Conservation (phyloP, 2,888 invertebrate genomes). For the Pecten maximus region DNA sequence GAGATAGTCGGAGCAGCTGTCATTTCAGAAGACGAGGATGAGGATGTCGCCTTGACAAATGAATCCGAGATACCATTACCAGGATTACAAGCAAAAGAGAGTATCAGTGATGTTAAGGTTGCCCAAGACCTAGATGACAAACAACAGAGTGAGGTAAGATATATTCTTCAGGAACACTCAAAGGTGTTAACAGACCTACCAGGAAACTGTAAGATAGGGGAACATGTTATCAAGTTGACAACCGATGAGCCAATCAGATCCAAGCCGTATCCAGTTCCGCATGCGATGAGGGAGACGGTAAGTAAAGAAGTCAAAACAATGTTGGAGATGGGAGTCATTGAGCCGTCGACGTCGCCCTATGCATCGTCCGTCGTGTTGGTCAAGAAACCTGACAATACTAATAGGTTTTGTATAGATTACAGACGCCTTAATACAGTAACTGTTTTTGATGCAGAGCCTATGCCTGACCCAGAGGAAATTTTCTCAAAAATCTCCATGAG, state of each 20-base stretch:
- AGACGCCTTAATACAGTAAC: conserved; percentile 59
- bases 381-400: conserved; percentile 57
- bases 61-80: too few relatives aligned
- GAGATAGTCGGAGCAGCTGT: too few relatives aligned
- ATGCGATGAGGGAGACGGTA: not conserved
- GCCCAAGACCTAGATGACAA: too few relatives aligned
- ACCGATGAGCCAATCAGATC: not conserved
- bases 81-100: too few relatives aligned
- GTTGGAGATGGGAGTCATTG: not conserved
- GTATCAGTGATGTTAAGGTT: too few relatives aligned
- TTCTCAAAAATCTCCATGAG: conserved; percentile 54
- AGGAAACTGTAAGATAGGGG: not conserved
- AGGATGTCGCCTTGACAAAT: too few relatives aligned
- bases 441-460: conserved; percentile 64
- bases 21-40: too few relatives aligned
- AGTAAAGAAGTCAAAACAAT: not conserved
- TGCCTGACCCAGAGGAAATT: conserved; percentile 60
- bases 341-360: conserved; percentile 47
- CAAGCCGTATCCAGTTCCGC: not conserved
- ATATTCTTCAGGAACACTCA: too few relatives aligned
- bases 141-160: too few relatives aligned
- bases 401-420: conserved; percentile 63
- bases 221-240: not conserved
- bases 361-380: conserved; percentile 58
- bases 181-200: too few relatives aligned